A percentile compares a stretch with the other conserved stretches of the same genome.
phyloP scores from a whole-genome alignment of 2,797 vertebrate genomes.

The Megalops cyprinoides region DNA sequence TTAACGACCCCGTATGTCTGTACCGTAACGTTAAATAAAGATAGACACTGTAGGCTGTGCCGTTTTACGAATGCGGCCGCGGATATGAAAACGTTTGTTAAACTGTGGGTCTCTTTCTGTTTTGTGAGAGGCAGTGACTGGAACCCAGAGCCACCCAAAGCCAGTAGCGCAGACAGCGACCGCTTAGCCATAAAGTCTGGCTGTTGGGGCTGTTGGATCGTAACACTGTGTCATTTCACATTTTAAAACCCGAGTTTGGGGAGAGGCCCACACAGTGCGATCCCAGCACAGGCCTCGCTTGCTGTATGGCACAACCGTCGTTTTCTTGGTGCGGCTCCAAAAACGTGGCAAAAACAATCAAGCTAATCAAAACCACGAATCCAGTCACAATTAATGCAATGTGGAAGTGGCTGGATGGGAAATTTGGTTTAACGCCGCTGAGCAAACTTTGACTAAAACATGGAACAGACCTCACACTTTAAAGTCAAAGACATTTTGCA shows the following conservation, averaged over 20 bases:
- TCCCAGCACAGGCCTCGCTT: constrained; percentile 22
- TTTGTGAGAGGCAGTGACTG: constrained; percentile 20
- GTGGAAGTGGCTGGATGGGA: constrained; percentile 62
- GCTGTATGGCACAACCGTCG: constrained; percentile 50
- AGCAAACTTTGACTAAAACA: not conserved
- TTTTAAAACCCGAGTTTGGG: constrained; percentile 4
- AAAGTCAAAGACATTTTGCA: constrained; percentile 44
- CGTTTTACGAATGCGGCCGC: not conserved
- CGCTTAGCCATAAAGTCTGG: constrained; percentile 35
- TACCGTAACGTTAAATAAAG: not conserved
- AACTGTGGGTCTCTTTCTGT: not conserved
- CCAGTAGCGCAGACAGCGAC: not conserved
- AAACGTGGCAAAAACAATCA: constrained; percentile 60
- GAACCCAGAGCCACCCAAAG: constrained; percentile 42
- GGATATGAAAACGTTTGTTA: not conserved
- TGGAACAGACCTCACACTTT: not conserved
- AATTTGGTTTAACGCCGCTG: constrained; percentile 50
- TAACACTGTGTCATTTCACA: constrained; percentile 27
- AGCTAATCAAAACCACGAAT: constrained; percentile 67
- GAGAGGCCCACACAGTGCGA: constrained; percentile 43
- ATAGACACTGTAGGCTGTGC: not conserved
- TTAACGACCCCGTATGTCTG: not conserved
- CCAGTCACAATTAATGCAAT: constrained; percentile 59
- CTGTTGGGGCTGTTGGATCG: constrained; percentile 7
- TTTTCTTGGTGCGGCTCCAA: constrained; percentile 52